These are phyloP conservation scores for Ferdinandea cuprea DNA, from an alignment of 2,888 invertebrate genomes.

Conservation along the genomic window DNA sequence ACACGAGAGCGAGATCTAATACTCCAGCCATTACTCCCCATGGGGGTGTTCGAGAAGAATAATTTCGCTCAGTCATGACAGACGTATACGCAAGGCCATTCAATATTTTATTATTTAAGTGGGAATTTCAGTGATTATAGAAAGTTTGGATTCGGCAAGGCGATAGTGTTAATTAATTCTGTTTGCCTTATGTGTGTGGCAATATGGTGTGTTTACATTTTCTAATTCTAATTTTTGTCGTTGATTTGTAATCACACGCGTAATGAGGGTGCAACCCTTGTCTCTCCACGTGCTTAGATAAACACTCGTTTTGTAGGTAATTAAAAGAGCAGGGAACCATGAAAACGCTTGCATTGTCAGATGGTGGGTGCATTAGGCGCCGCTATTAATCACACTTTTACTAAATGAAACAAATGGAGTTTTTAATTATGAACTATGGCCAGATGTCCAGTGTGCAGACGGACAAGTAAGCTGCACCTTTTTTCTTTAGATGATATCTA, in stretches of 20 bases:
- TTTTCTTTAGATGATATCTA: too few species aligned
- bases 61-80: slow-evolving; percentile 59
- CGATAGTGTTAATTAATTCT: slow-evolving; percentile 57
- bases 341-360: slow-evolving; percentile 56
- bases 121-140: slow-evolving; percentile 35
- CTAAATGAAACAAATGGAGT: slow-evolving; percentile 5
- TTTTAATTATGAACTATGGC: slow-evolving; percentile 3
- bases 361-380: slow-evolving; percentile 40
- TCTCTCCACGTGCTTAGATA: slow-evolving; percentile 1
- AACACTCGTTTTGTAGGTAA: slow-evolving; percentile 62
- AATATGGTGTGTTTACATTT: slow-evolving; percentile 49
- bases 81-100: slow-evolving; percentile 24
- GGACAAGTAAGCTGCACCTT: background rate
- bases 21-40: slow-evolving; percentile 18
- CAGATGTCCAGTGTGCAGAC: slow-evolving; percentile 19
- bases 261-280: slow-evolving; percentile 40
- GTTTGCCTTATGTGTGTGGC: slow-evolving; percentile 33
- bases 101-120: slow-evolving; percentile 54
- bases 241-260: slow-evolving; percentile 50
- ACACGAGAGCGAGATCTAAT: slow-evolving; percentile 7
- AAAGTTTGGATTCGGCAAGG: slow-evolving; percentile 29
- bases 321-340: slow-evolving; percentile 66
- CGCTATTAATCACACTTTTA: slow-evolving; percentile 58
- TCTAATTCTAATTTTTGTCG: slow-evolving; percentile 14
- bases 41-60: slow-evolving; percentile 43